These are phyloP conservation scores for Noctuana brunneofusca DNA, from an alignment of 2,888 invertebrate species.

Conservation along the genomic window DNA sequence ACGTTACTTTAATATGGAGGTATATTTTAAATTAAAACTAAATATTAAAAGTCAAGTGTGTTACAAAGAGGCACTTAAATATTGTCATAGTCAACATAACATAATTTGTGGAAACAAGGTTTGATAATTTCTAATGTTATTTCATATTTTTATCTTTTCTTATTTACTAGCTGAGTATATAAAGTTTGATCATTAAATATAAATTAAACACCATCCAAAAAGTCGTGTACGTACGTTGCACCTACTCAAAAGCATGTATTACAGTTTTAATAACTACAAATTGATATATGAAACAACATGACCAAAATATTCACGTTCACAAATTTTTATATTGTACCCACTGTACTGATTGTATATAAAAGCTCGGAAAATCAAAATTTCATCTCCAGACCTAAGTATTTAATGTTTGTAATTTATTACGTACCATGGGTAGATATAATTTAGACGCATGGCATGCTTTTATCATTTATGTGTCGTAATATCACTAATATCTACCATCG, in stretches of 20 bases:
- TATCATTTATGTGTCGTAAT: not conserved
- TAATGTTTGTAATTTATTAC: too few relatives aligned
- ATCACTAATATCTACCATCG: not conserved
- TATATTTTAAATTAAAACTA: constrained; percentile 10
- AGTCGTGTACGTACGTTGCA: constrained; percentile 22
- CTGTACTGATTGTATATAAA: not conserved
- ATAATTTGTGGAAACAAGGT: constrained; percentile 7
- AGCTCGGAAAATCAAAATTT: not conserved
- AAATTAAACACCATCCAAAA: constrained; percentile 38
- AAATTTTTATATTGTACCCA: not conserved
- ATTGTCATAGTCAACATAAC: constrained; percentile 19
- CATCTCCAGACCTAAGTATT: too few relatives aligned
- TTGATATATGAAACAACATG: constrained; percentile 3
- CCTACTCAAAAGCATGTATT: constrained; percentile 3
- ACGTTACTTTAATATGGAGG: constrained; percentile 8
- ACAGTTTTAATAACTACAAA: not conserved
- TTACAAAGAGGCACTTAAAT: not conserved
- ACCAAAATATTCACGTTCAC: constrained; percentile 15
- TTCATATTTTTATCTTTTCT: constrained; percentile 39
- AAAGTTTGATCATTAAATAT: constrained; percentile 67
- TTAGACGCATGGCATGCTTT: not conserved
- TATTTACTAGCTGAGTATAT: constrained; percentile 71
- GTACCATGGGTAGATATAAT: not conserved
- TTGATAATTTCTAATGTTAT: not conserved
- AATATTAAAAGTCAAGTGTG: not conserved